A percentile compares a stretch with the other conserved stretches of the same genome.
Conservation (phyloP, 2,797 vertebrate species). For the Huso huso region DNA sequence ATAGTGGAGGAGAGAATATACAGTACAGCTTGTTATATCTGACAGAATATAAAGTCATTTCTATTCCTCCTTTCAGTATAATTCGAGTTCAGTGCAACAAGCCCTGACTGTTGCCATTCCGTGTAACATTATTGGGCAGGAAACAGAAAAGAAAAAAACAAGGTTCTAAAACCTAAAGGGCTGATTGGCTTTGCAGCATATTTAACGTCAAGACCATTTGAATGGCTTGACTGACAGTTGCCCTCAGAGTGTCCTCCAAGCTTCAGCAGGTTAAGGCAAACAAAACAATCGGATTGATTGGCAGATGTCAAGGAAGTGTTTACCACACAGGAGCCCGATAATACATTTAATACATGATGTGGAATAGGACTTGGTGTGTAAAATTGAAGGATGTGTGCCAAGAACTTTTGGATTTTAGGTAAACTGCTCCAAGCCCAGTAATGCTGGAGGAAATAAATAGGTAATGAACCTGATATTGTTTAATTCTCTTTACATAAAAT, state of each 20-base stretch:
- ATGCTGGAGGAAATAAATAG: background rate
- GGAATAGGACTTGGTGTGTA: constrained; percentile 16
- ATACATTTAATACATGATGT: constrained; percentile 18
- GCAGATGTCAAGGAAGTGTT: constrained; percentile 34
- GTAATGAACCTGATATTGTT: background rate
- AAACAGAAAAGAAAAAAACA: background rate
- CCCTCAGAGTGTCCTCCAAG: constrained; percentile 37
- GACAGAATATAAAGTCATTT: background rate
- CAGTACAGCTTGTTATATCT: background rate
- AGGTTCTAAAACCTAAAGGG: too few relatives aligned
- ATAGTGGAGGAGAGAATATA: background rate
- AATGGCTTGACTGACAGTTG: constrained; percentile 32
- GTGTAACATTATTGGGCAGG: background rate
- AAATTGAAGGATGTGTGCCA: constrained; percentile 4
- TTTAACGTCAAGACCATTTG: constrained; percentile 4
- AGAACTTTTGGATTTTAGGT: constrained; percentile 12
- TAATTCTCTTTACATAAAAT: too few relatives aligned
- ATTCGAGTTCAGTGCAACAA: background rate
- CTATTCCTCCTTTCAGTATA: background rate
- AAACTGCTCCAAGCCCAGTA: background rate
- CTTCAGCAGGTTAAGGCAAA: constrained; percentile 31
- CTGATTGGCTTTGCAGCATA: constrained; percentile 16
- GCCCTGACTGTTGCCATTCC: background rate
- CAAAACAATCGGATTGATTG: constrained; percentile 37
- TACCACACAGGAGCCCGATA: constrained; percentile 15